Percentiles rank a stretch among this genome's conserved stretches.
Evolutionary conservation across 2,113 vertebrate species (phyloP).

Genomic region (Tauraco erythrolophus): DNA sequence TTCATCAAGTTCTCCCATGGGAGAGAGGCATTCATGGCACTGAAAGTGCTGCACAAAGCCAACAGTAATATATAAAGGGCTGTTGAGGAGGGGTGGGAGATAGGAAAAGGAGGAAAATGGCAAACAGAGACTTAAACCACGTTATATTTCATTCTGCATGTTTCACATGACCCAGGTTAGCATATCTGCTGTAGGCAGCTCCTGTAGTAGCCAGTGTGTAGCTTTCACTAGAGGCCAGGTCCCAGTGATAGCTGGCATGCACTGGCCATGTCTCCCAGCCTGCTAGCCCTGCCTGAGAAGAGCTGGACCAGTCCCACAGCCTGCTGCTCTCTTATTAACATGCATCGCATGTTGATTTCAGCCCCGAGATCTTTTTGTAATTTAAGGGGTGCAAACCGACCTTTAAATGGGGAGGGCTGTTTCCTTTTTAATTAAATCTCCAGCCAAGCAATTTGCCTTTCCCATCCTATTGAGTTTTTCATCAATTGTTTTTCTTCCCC

Average conservation of each 20-base stretch:
- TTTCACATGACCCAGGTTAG: not conserved
- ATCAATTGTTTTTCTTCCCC: constrained; percentile 71
- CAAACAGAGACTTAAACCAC: not conserved
- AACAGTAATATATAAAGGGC: not conserved
- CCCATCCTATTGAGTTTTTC: constrained; percentile 71
- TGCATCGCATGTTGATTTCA: not conserved
- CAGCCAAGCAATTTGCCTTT: constrained; percentile 77
- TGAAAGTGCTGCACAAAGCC: constrained; percentile 24
- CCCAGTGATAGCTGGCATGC: not conserved
- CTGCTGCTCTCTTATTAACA: constrained; percentile 43
- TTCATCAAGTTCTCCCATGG: constrained; percentile 55
- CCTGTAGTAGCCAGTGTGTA: not conserved
- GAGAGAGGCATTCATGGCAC: not conserved
- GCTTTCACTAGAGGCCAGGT: not conserved
- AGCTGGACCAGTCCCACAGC: not conserved
- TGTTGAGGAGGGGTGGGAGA: not conserved
- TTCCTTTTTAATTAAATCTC: constrained; percentile 79
- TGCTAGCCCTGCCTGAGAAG: not conserved
- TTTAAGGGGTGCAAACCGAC: constrained; percentile 66
- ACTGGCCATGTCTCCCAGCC: not conserved
- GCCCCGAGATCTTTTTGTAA: constrained; percentile 33
- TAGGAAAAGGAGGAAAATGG: not conserved
- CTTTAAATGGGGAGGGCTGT: constrained; percentile 61
- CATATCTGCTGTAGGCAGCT: not conserved
- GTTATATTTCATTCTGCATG: not conserved